Evolutionary conservation across 2,888 invertebrate genomes (phyloP).

Genomic region (Drosophila ustulata): DNA sequence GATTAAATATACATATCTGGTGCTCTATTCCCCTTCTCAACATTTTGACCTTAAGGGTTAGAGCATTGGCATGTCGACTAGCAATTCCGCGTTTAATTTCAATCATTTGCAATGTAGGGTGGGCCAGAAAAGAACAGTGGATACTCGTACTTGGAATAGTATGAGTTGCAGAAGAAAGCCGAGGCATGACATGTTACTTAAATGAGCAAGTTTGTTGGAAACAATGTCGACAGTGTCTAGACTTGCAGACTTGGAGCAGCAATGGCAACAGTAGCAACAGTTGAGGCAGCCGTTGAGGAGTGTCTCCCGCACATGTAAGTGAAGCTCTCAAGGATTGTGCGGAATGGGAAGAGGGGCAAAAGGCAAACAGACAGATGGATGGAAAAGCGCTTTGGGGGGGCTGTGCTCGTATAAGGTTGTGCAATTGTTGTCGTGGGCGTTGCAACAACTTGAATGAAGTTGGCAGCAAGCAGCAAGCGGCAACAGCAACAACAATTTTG

Average conservation of each 20-base stretch:
- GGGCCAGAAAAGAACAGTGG: constrained; percentile 13
- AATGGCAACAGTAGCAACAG: constrained; percentile 42
- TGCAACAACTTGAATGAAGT: constrained; percentile 74
- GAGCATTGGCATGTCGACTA: not conserved
- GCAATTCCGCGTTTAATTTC: not conserved
- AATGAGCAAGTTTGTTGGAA: constrained; percentile 79
- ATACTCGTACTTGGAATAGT: constrained; percentile 32
- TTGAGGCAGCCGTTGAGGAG: constrained; percentile 31
- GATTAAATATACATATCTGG: no score
- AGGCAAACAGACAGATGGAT: constrained; percentile 49
- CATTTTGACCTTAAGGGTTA: not conserved
- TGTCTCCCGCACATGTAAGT: constrained; percentile 32
- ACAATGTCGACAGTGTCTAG: constrained; percentile 83
- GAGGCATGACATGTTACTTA: constrained; percentile 76
- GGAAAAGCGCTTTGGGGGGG: constrained; percentile 9
- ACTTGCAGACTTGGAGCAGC: constrained; percentile 57
- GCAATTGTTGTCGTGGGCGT: constrained; percentile 67
- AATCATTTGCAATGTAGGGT: not conserved
- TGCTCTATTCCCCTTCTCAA: not conserved
- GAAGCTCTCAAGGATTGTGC: constrained; percentile 36
- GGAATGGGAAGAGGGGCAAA: constrained; percentile 9
- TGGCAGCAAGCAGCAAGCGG: constrained; percentile 45
- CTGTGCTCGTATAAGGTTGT: constrained; percentile 26
- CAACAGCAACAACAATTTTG: constrained; percentile 28
- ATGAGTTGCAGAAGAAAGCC: constrained; percentile 30